phyloP scores from a whole-genome alignment of 2,113 vertebrate species.

The Brachypodius melanocephalos region DNA sequence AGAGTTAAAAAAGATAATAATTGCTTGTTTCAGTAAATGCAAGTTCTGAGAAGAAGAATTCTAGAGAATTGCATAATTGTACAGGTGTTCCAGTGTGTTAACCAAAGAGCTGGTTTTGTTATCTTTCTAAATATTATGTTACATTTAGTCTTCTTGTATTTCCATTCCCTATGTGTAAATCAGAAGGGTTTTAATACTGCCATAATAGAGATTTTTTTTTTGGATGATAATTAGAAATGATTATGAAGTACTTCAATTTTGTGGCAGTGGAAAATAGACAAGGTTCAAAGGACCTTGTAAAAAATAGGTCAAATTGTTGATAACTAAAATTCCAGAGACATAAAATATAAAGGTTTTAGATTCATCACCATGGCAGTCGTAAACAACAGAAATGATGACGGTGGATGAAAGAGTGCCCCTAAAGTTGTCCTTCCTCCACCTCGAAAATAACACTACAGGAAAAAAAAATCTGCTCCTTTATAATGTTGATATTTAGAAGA shows the following conservation, averaged over 20 bases:
- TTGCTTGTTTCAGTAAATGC: neutral
- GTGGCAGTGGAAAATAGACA: neutral
- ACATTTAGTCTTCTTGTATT: neutral
- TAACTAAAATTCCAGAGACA: neutral
- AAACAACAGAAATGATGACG: neutral
- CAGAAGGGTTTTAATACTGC: neutral
- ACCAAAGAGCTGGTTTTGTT: neutral
- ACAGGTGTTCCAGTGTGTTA: neutral
- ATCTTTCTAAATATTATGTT: neutral
- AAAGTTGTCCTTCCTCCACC: neutral
- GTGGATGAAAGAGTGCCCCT: neutral
- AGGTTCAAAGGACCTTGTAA: neutral
- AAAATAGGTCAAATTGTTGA: neutral
- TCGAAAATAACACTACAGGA: neutral
- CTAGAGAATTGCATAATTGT: neutral
- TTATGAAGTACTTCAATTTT: neutral
- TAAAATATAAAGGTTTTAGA: neutral
- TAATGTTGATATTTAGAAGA: neutral
- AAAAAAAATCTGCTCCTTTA: neutral
- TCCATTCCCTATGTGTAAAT: neutral
- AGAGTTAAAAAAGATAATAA: neutral
- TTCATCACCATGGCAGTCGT: neutral
- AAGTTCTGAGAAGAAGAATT: neutral
- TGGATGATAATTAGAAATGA: neutral
- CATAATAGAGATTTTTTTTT: neutral